phyloP scores from a whole-genome alignment of 2,797 vertebrate genomes.

The Australoheros facetus region DNA sequence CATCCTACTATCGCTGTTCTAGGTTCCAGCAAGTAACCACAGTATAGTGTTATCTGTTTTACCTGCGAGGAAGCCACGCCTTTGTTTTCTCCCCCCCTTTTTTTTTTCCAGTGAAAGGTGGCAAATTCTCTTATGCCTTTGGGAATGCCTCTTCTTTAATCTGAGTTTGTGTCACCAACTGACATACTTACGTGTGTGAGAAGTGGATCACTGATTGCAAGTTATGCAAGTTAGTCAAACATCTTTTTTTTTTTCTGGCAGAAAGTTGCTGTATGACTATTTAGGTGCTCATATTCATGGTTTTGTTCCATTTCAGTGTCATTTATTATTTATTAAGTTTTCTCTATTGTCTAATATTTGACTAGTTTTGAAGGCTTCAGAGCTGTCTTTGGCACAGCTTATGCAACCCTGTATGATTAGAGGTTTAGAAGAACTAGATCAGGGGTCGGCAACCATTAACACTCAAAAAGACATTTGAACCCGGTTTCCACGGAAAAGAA shows the following conservation, averaged over 20 bases:
- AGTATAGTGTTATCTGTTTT: neutral
- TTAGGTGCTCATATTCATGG: too few species aligned
- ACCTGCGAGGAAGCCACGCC: conserved; percentile 43
- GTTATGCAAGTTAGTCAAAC: neutral
- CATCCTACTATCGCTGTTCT: too few species aligned
- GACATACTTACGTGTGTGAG: neutral
- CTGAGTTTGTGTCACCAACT: neutral
- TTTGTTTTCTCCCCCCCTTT: conserved; percentile 32
- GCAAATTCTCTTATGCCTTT: rapidly evolving
- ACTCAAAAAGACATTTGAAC: too few species aligned
- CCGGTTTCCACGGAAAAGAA: too few species aligned
- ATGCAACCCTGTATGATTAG: neutral
- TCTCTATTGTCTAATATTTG: neutral
- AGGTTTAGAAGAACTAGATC: neutral
- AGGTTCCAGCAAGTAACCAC: neutral
- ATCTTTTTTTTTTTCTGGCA: neutral
- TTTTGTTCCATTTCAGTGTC: too few species aligned
- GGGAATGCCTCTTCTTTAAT: neutral
- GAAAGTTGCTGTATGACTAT: neutral
- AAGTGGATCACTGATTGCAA: neutral
- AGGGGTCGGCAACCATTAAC: too few species aligned
- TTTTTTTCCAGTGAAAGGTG: neutral
- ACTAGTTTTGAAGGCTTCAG: neutral
- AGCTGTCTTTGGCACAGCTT: neutral
- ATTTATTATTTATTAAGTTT: neutral